A percentile compares a stretch with the other conserved stretches of the same genome.
These are phyloP conservation scores for Catostylus mosaicus DNA, from an alignment of 30 jellyfish, hydroid and myxozoan species.

Conservation along the genomic window DNA sequence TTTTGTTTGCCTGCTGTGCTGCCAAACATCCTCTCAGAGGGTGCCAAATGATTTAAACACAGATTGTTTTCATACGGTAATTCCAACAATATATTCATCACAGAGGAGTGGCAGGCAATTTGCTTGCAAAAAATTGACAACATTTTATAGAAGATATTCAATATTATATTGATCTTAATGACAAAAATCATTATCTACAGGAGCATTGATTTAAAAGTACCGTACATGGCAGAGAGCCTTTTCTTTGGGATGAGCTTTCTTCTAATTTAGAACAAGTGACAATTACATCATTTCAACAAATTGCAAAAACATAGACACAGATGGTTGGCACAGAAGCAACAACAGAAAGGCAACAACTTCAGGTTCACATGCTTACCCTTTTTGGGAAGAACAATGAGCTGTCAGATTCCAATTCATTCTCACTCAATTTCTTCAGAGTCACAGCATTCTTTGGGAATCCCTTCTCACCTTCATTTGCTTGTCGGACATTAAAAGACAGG, in stretches of 20 bases:
- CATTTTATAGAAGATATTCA: too few species aligned
- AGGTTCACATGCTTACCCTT: slow-evolving; percentile 64
- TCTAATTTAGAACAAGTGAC: too few species aligned
- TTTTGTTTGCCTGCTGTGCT: too few species aligned
- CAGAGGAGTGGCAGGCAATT: not conserved
- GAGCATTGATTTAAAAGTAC: too few species aligned
- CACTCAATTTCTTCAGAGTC: slow-evolving; percentile 73
- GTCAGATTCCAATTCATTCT: slow-evolving; percentile 82
- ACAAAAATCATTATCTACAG: too few species aligned
- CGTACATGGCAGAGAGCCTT: too few species aligned
- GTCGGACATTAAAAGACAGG: slow-evolving; percentile 72
- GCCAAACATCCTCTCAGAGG: slow-evolving; percentile 42
- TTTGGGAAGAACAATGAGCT: slow-evolving; percentile 91
- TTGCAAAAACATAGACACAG: too few species aligned
- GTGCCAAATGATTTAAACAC: not conserved
- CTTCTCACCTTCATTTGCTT: slow-evolving; percentile 95
- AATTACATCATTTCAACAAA: too few species aligned
- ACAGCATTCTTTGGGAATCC: slow-evolving; percentile 58
- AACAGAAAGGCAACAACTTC: too few species aligned
- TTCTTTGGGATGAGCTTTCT: too few species aligned
- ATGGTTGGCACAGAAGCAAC: too few species aligned
- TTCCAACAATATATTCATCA: slow-evolving; percentile 23
- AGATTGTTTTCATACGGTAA: slow-evolving; percentile 5
- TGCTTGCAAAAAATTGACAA: not conserved
- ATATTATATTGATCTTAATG: too few species aligned